A percentile compares a stretch with the other conserved stretches of the same genome.
Conservation (phyloP, 2,113 vertebrate genomes). For the Ochotona curzoniae region DNA sequence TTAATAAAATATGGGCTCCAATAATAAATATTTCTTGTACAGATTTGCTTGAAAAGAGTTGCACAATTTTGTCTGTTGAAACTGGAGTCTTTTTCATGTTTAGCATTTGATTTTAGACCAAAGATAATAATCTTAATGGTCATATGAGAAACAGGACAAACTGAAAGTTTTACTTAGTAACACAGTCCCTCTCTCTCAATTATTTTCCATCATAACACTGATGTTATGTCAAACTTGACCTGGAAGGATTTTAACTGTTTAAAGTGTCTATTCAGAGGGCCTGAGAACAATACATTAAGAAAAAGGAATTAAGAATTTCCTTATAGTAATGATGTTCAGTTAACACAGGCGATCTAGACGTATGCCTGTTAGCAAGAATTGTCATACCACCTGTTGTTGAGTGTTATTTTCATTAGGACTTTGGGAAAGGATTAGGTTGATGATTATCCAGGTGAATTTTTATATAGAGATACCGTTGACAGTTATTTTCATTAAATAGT, state of each 20-base stretch:
- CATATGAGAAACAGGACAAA: not conserved
- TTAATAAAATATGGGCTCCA: not conserved
- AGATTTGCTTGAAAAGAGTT: not conserved
- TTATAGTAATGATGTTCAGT: not conserved
- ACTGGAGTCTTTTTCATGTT: not conserved
- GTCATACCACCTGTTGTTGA: not conserved
- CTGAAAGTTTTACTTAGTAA: not conserved
- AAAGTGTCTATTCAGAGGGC: not conserved
- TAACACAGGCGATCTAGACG: not conserved
- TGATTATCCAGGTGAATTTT: constrained; percentile 21
- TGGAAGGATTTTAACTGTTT: not conserved
- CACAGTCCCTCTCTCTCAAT: not conserved
- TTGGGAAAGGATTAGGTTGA: not conserved
- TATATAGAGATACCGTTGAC: not conserved
- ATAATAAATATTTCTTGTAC: not conserved
- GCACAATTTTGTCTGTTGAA: not conserved
- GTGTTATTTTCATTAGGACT: constrained; percentile 20
- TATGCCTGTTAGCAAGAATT: not conserved
- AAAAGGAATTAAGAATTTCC: not conserved
- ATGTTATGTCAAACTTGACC: not conserved
- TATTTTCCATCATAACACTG: not conserved
- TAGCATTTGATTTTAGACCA: constrained; percentile 22
- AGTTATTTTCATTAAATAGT: constrained; percentile 7
- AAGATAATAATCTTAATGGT: not conserved
- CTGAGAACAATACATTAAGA: not conserved